Evolutionary conservation across 2,888 invertebrate species (phyloP), one percentile per base, ranked within the genome.

Genomic region (Ecliptopera silaceata): DNA sequence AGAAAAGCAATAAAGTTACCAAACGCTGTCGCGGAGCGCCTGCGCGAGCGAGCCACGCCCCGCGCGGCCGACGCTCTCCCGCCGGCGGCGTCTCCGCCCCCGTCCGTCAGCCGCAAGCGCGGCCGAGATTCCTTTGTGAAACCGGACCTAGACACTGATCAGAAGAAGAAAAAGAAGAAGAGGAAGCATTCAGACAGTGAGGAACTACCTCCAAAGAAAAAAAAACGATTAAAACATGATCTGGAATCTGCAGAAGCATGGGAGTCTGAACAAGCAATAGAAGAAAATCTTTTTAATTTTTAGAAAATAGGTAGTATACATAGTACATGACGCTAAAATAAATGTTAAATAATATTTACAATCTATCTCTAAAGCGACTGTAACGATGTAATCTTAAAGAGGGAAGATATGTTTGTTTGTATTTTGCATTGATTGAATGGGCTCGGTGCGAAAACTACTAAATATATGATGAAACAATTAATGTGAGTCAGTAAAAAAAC

Each of bases 221-320:
- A 56, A 0, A 84, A 82, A 65, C 61, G 61, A 43, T 63, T 68
- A 11, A 85, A 83, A 66, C 68, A 73, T 47, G 72, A 82, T 31
- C 70, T 69, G 13, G 75, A 79, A 36, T 72, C 77, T 11, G 75
- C 73, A 26, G 83, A 79, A 47, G 76, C 75, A 1, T 88, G 88
- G 89, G 88, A 84, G 4, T 87, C 86, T 0, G 88, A 84, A 59
- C 76, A 81, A 65, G 84, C 84, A 18, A 88, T 88, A 62, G 85
- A 86, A 68, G 75, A 86, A 69, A 88, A 79, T 65, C 79, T 89
- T 44, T 89, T 89, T 72, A 83, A 80, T 64, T 87, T 82, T 74
- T 87, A 71, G 75, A 13, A 15, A 34, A 13, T 26, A 45, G 8
- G 8, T 41, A 13, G n/a, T 1, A 18, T 13, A 5, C 17, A 38